Evolutionary conservation across 2,888 invertebrate species (phyloP).

Genomic region (Chelonus formosanus): DNA sequence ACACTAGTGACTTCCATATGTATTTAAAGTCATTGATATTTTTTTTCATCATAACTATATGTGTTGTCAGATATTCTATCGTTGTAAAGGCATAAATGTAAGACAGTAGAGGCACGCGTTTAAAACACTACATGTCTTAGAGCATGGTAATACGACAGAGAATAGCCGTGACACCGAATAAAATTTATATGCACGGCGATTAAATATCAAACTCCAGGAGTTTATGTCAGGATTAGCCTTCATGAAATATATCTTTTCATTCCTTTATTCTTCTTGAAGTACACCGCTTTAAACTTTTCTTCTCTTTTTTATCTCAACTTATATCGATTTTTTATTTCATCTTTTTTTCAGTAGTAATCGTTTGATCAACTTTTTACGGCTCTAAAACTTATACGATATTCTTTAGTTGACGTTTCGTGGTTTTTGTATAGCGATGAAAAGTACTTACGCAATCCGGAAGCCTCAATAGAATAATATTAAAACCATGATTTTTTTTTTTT

Average conservation of each 20-base stretch:
- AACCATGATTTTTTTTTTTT: too few species aligned
- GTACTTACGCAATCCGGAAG: too few species aligned
- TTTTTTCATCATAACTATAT: not conserved
- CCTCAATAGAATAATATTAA: too few species aligned
- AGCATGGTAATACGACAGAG: not conserved
- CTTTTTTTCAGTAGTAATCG: too few species aligned
- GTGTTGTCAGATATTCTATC: not conserved
- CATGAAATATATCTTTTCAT: constrained; percentile 1
- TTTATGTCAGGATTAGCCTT: constrained; percentile 11
- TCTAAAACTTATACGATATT: too few species aligned
- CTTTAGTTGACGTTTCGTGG: too few species aligned
- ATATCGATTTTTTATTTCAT: not conserved
- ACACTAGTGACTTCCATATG: too few species aligned
- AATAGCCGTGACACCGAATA: constrained; percentile 1
- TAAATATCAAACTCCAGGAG: constrained; percentile 11
- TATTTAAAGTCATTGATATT: too few species aligned
- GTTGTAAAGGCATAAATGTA: too few species aligned
- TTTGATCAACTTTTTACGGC: too few species aligned
- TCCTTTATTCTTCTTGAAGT: not conserved
- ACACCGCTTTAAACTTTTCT: not conserved
- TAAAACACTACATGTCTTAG: not conserved
- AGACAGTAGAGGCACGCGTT: constrained; percentile 5
- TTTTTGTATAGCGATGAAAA: too few species aligned
- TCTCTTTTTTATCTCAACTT: not conserved
- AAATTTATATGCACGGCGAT: constrained; percentile 1